phyloP scores from a whole-genome alignment of 2,888 invertebrate genomes.

The Lepidocyrtoides sp. region DNA sequence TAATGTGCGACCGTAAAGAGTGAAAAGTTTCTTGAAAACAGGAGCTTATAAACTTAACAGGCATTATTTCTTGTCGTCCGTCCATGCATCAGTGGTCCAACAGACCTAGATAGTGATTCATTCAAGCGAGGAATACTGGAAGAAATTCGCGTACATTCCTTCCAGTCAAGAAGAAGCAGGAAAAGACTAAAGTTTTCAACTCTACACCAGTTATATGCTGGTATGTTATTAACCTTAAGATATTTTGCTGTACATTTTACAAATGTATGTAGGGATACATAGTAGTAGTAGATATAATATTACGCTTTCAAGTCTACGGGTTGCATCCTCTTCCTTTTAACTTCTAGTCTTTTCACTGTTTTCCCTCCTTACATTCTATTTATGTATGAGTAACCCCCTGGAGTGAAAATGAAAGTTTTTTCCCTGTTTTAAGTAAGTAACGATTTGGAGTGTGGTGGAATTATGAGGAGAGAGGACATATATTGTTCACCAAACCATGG shows the following conservation, averaged over 20 bases:
- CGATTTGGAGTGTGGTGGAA: conserved; percentile 63
- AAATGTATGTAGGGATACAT: too few species aligned
- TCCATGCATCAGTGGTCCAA: background rate
- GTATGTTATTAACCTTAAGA: too few species aligned
- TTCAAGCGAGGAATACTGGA: background rate
- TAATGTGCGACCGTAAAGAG: background rate
- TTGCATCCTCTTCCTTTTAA: too few species aligned
- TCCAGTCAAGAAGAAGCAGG: too few species aligned
- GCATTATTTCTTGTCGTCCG: background rate
- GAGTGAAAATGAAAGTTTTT: conserved; percentile 75
- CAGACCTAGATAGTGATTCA: conserved; percentile 26
- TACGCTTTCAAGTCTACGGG: too few species aligned
- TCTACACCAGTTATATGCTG: too few species aligned
- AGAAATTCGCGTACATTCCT: background rate
- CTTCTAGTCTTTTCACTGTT: too few species aligned
- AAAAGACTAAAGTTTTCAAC: conserved; percentile 1
- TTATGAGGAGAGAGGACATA: background rate
- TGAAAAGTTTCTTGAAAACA: background rate
- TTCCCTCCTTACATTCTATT: too few species aligned
- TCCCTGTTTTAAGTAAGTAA: conserved; percentile 60
- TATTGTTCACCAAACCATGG: background rate
- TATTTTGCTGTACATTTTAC: too few species aligned
- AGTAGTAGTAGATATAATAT: too few species aligned
- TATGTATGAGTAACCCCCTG: conserved; percentile 48
- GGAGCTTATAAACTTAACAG: background rate